Evolutionary conservation across 2,797 vertebrate genomes (phyloP), one percentile per base, ranked within the genome.

Genomic region (Sebastes umbrosus): DNA sequence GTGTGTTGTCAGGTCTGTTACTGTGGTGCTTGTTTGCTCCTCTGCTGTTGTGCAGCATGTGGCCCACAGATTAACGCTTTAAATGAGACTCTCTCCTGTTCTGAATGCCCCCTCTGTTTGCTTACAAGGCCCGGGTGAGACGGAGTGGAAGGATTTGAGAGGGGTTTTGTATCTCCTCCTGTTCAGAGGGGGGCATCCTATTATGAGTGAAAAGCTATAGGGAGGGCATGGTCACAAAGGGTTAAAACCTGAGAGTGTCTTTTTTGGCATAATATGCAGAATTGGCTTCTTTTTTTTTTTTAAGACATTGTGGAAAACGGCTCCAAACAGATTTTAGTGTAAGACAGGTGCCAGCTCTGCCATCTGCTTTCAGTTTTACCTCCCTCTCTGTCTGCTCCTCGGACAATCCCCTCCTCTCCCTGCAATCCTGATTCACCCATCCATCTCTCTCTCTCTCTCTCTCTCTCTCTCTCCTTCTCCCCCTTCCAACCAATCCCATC

Each of bases 331-430:
- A 96, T 95, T 96, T 95, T 84, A 91, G 93, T 90, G 89, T 84
- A 84, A 94, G 93, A 92, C 94, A 94, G 94, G 93, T 95, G 95
- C 96, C 96, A 96, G 92, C 91, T 93, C 87, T 76, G 93, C 95
- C 95, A 96, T 96, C 96, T 96, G 95, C 93, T 96, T 96, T 93
- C 92, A 92, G 90, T 95, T 95, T 93, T 90, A 93, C 92, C 93
- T 93, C 94, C 92, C 88, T 90, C 86, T 88, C 93, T 89, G 85
- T 88, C 92, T 90, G 89, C 88, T 88, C 84, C 84, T 75, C 88
- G 75, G 80, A 85, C 80, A 63, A 82, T 86, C 77, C 74, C 88
- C 73, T 81, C 77, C 83, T 69, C 77, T 64, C 73, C 57, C 66
- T 14, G 34, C 80, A 58, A 50, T 82, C 80, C 84, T 31, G 62